Evolutionary conservation across 2,113 vertebrate genomes (phyloP).

Genomic region (Lynx canadensis): DNA sequence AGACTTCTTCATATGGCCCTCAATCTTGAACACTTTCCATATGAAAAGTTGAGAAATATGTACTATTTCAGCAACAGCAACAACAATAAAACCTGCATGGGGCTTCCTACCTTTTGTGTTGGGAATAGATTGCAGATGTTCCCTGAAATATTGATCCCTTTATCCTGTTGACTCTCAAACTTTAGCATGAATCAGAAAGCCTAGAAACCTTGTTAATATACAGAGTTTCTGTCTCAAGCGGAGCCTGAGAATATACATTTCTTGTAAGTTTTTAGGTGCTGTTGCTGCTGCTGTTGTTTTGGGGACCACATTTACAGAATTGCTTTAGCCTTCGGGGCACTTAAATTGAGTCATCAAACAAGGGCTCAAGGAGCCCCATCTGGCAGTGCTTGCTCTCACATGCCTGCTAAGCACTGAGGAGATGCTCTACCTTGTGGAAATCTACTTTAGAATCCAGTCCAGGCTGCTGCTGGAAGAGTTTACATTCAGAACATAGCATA

Average conservation of each 20-base stretch:
- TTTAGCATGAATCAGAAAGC: background rate
- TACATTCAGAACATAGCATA: background rate
- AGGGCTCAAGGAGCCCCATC: background rate
- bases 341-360: background rate
- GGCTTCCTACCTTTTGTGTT: background rate
- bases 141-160: background rate
- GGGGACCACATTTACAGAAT: background rate
- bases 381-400: background rate
- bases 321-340: background rate
- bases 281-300: background rate
- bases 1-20: background rate
- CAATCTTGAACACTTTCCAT: background rate
- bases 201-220: background rate
- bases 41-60: background rate
- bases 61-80: background rate
- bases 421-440: background rate
- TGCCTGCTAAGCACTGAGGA: background rate
- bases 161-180: background rate
- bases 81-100: background rate
- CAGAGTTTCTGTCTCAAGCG: background rate
- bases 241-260: background rate
- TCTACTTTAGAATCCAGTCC: background rate
- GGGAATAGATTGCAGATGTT: background rate
- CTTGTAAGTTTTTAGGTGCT: background rate
- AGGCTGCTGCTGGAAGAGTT: background rate